Percentiles rank a stretch among this genome's conserved stretches.
Conservation (phyloP, 1,140 invertebrate species). For the Eubasilissa regina region DNA sequence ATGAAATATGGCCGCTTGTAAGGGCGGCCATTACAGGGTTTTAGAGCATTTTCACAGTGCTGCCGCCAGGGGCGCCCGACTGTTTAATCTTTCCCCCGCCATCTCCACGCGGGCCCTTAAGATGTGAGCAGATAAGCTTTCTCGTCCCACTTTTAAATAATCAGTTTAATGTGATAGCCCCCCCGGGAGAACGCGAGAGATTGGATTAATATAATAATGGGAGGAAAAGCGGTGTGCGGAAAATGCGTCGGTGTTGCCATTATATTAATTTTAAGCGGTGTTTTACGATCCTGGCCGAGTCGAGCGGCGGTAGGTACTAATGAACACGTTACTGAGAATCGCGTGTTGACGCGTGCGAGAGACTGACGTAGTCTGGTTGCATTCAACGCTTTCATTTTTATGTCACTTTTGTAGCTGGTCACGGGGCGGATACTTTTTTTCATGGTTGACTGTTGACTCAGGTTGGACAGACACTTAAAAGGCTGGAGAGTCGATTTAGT, state of each 20-base stretch:
- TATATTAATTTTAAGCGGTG: slow-evolving; percentile 49
- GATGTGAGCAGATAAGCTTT: slow-evolving; percentile 43
- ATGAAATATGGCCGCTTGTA: slow-evolving; percentile 43
- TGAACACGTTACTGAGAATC: not conserved
- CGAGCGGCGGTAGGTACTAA: slow-evolving; percentile 18
- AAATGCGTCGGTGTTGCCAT: slow-evolving; percentile 39
- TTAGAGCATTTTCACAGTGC: slow-evolving; percentile 32
- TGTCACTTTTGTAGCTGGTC: no score
- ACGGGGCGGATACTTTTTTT: no score
- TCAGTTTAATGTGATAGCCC: slow-evolving; percentile 54
- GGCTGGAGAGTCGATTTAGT: no score
- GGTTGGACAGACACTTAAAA: no score
- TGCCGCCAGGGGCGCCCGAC: slow-evolving; percentile 21
- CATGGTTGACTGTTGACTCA: no score
- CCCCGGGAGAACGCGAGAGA: slow-evolving; percentile 45
- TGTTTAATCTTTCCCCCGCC: slow-evolving; percentile 36
- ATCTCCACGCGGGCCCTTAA: slow-evolving; percentile 24
- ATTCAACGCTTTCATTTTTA: no score
- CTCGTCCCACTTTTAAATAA: slow-evolving; percentile 53
- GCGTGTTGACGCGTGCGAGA: no score
- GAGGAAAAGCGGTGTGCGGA: slow-evolving; percentile 32
- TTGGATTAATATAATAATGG: slow-evolving; percentile 54
- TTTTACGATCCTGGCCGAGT: slow-evolving; percentile 36
- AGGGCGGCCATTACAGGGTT: slow-evolving; percentile 42
- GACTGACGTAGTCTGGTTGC: no score